A percentile compares a stretch with the other conserved stretches of the same genome.
Conservation (phyloP, 2,113 vertebrate genomes). For the Megalops atlanticus region DNA sequence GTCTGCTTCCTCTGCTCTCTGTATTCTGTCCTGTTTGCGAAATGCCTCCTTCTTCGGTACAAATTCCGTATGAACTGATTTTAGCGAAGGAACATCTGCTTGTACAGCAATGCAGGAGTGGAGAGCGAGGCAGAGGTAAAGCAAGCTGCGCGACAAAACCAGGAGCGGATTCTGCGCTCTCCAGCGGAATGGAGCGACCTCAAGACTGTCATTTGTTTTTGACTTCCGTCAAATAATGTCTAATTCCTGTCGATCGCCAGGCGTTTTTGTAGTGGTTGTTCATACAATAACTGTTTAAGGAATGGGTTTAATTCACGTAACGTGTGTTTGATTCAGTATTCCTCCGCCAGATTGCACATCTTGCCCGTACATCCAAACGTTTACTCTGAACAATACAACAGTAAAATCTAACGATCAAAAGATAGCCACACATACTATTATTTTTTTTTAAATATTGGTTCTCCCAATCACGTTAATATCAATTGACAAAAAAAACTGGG, state of each 20-base stretch:
- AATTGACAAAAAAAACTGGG: too few relatives aligned
- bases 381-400: too few relatives aligned
- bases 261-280: neutral
- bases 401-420: too few relatives aligned
- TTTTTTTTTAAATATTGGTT: too few relatives aligned
- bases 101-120: slow-evolving; percentile 71
- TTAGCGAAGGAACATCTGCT: slow-evolving; percentile 68
- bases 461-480: too few relatives aligned
- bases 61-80: slow-evolving; percentile 53
- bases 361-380: too few relatives aligned
- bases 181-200: slow-evolving; percentile 57
- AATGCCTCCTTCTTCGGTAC: slow-evolving; percentile 54
- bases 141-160: slow-evolving; percentile 67
- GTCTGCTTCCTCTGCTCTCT: slow-evolving; percentile 48
- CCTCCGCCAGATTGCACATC: neutral
- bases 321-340: neutral
- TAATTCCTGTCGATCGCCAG: too few relatives aligned
- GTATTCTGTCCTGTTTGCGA: slow-evolving; percentile 37
- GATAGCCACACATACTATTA: too few relatives aligned
- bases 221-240: too few relatives aligned
- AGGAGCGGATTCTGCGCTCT: slow-evolving; percentile 57
- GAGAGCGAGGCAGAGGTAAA: slow-evolving; percentile 56
- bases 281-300: neutral
- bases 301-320: neutral
- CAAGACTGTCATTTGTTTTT: slow-evolving; percentile 22